phyloP scores from a whole-genome alignment of 2,797 vertebrate species.

The Lepilemur septentrionalis region DNA sequence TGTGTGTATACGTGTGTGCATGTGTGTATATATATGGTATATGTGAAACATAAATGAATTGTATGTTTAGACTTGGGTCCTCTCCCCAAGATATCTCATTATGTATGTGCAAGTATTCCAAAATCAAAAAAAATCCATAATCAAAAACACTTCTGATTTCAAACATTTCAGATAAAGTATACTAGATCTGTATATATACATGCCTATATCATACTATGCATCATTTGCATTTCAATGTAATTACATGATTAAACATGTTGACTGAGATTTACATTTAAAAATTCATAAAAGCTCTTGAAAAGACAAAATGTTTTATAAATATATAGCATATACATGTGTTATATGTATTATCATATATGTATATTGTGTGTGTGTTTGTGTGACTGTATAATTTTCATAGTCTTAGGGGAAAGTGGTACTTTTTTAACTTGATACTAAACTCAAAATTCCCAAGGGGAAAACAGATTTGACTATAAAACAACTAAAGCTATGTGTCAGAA shows the following conservation, averaged over 20 bases:
- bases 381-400: not conserved
- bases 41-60: not conserved
- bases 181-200: not conserved
- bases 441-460: not conserved
- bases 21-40: not conserved
- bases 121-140: not conserved
- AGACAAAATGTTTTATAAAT: not conserved
- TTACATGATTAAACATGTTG: not conserved
- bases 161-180: not conserved
- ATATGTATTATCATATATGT: not conserved
- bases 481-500: not conserved
- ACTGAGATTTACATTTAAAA: not conserved
- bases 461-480: not conserved
- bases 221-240: not conserved
- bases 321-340: not conserved
- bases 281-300: not conserved
- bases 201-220: not conserved
- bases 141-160: not conserved
- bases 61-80: not conserved
- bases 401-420: not conserved
- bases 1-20: not conserved
- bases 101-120: not conserved
- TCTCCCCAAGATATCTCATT: not conserved
- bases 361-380: not conserved
- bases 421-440: not conserved